These are phyloP conservation scores for Proisotoma minuta DNA, from an alignment of 2,888 invertebrate genomes.

Conservation along the genomic window DNA sequence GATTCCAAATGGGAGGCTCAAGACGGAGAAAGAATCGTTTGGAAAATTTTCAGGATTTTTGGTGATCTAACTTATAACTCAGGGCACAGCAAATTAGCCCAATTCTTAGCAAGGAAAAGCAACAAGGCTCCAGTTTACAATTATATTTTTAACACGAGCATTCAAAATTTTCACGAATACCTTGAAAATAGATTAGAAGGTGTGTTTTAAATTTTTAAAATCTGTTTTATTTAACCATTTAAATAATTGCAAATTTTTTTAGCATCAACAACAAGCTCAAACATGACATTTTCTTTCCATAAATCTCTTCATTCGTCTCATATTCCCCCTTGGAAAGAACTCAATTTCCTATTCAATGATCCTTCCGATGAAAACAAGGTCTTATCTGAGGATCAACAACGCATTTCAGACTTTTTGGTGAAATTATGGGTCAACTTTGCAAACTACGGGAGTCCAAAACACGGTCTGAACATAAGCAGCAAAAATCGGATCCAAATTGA, in stretches of 20 bases:
- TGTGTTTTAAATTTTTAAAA: too few relatives aligned
- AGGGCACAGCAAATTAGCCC: slow-evolving; percentile 34
- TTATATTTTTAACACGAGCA: slow-evolving; percentile 35
- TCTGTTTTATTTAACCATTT: too few relatives aligned
- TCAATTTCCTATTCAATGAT: too few relatives aligned
- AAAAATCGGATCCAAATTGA: too few relatives aligned
- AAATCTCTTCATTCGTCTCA: slow-evolving; percentile 14
- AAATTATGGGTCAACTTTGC: slow-evolving; percentile 45
- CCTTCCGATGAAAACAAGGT: slow-evolving; percentile 7
- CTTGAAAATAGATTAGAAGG: slow-evolving; percentile 10
- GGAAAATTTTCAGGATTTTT: slow-evolving; percentile 32
- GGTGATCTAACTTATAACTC: slow-evolving; percentile 36
- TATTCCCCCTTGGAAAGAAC: slow-evolving; percentile 30
- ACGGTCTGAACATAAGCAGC: too few relatives aligned
- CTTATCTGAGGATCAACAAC: neutral
- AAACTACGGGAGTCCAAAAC: slow-evolving; percentile 38
- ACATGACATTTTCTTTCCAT: too few relatives aligned
- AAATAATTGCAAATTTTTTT: too few relatives aligned
- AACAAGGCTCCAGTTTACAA: slow-evolving; percentile 30
- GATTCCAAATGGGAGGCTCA: slow-evolving; percentile 11
- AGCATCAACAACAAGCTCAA: too few relatives aligned
- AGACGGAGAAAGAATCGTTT: slow-evolving; percentile 19
- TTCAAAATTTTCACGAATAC: slow-evolving; percentile 7
- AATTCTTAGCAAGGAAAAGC: slow-evolving; percentile 11
- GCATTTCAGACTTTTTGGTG: slow-evolving; percentile 33